Percentiles rank a stretch among this genome's conserved stretches.
Conservation (phyloP, 2,888 invertebrate genomes). For the Heliconius erato region DNA sequence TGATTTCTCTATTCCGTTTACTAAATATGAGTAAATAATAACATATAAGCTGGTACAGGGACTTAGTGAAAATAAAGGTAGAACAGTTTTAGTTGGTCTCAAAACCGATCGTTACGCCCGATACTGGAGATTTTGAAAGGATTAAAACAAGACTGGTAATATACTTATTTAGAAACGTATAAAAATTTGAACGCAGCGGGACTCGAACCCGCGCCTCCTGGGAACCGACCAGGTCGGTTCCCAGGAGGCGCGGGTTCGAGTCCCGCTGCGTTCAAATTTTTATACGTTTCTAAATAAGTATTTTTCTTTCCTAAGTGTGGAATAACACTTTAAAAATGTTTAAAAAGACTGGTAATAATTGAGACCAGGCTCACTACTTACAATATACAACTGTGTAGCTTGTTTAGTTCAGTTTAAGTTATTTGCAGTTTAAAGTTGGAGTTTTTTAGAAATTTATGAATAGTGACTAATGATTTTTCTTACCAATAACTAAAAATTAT, state of each 20-base stretch:
- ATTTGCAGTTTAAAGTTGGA: not conserved
- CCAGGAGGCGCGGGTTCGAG: too few species aligned
- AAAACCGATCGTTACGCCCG: conserved; percentile 35
- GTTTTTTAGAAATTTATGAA: not conserved
- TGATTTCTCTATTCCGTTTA: too few species aligned
- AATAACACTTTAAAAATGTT: too few species aligned
- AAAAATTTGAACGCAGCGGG: too few species aligned
- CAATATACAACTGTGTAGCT: conserved; percentile 30
- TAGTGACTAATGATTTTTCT: not conserved
- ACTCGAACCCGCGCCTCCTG: too few species aligned
- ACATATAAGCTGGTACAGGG: not conserved
- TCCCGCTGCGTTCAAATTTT: too few species aligned
- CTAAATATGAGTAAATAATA: too few species aligned
- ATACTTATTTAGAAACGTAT: too few species aligned
- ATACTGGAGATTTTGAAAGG: conserved; percentile 38
- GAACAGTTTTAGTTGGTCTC: conserved; percentile 21
- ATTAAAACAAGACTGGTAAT: conserved; percentile 41
- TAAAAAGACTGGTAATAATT: conserved; percentile 42
- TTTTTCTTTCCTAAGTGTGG: too few species aligned
- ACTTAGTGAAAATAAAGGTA: not conserved
- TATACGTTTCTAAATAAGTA: too few species aligned
- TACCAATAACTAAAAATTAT: not conserved
- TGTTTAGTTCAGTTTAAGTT: conserved; percentile 34
- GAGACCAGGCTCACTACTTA: conserved; percentile 34
- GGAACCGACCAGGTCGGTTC: too few species aligned